phyloP scores from a whole-genome alignment of 2,888 invertebrate species.

The Drosophila borealis region DNA sequence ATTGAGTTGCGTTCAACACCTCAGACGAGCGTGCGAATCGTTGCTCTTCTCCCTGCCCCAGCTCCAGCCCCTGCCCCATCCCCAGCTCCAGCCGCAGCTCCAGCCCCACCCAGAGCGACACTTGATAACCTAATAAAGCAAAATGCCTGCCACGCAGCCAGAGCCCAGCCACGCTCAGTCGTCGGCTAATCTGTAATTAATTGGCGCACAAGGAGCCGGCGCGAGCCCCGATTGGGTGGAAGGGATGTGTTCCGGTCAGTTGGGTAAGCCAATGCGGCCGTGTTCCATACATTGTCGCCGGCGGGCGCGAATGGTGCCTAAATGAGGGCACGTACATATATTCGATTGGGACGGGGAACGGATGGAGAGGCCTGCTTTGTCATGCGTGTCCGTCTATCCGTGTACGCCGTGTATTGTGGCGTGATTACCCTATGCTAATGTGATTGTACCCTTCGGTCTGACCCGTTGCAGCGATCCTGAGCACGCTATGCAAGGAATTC shows the following conservation, averaged over 20 bases:
- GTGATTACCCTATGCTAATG: conserved; percentile 11
- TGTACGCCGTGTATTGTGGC: neutral
- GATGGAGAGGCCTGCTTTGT: neutral
- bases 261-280: conserved; percentile 34
- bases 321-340: conserved; percentile 33
- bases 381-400: neutral
- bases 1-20: conserved; percentile 39
- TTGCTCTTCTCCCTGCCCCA: neutral
- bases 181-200: conserved; percentile 79
- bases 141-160: conserved; percentile 28
- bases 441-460: conserved; percentile 60
- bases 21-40: conserved; percentile 11
- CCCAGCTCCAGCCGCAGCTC: too few relatives aligned
- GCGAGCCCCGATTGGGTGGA: conserved; percentile 3
- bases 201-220: conserved; percentile 54
- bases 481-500: conserved; percentile 95
- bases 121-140: conserved; percentile 67
- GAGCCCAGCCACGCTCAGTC: conserved; percentile 29
- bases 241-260: conserved; percentile 37
- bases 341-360: neutral
- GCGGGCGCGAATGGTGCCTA: conserved; percentile 18
- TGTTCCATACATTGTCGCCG: conserved; percentile 22
- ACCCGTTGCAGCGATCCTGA: conserved; percentile 90
- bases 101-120: conserved; percentile 20
- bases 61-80: neutral